These are phyloP conservation scores for Sanderia malayensis DNA, from an alignment of 30 jellyfish, hydroid and myxozoan genomes.

Conservation along the genomic window DNA sequence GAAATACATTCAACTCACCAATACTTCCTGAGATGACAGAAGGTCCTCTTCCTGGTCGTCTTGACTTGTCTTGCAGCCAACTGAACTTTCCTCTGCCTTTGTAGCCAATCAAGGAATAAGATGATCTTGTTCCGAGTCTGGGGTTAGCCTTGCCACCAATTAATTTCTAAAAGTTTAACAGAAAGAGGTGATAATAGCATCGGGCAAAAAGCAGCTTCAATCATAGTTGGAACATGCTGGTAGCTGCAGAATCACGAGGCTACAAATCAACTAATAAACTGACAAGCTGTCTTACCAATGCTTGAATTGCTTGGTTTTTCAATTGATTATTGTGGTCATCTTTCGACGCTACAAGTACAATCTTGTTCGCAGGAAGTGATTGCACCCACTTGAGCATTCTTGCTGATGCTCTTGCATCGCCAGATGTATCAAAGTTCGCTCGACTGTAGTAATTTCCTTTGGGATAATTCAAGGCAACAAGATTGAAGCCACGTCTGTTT, in stretches of 20 bases:
- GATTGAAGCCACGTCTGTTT: conserved; percentile 54
- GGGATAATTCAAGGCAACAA: conserved; percentile 62
- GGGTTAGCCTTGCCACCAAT: conserved; percentile 50
- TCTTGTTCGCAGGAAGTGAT: conserved; percentile 47
- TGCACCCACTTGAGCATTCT: conserved; percentile 44
- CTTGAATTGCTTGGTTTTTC: conserved; percentile 34
- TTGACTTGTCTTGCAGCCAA: conserved; percentile 47
- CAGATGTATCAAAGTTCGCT: conserved; percentile 34
- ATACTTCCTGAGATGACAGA: conserved; percentile 36
- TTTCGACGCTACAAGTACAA: conserved; percentile 44
- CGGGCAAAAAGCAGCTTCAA: too few species aligned
- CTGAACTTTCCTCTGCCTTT: conserved; percentile 56
- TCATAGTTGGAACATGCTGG: too few species aligned
- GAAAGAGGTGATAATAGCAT: too few species aligned
- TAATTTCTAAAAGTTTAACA: conserved; percentile 28
- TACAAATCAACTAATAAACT: too few species aligned
- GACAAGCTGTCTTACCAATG: conserved; percentile 70
- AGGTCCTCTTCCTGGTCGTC: conserved; percentile 52
- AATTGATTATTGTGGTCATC: conserved; percentile 41
- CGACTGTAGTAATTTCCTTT: conserved; percentile 46
- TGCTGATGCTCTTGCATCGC: conserved; percentile 54
- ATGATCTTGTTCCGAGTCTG: conserved; percentile 35
- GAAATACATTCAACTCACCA: too few species aligned
- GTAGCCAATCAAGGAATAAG: conserved; percentile 60
- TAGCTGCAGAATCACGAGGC: too few species aligned